Percentiles rank a stretch among this genome's conserved stretches.
Conservation (phyloP, 2,113 vertebrate species). For the Xiphophorus hellerii region DNA sequence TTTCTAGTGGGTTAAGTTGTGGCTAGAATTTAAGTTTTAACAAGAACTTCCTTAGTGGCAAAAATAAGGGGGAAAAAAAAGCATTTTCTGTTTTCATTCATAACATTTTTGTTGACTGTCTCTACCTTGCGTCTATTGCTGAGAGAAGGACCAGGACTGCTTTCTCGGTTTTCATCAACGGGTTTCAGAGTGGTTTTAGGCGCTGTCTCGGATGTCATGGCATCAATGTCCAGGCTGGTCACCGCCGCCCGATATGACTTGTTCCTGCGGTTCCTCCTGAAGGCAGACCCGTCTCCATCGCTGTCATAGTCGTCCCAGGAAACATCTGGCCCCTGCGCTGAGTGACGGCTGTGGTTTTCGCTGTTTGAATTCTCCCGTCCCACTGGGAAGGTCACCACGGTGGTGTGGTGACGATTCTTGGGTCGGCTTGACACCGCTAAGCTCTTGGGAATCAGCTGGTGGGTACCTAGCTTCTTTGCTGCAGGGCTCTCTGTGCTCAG, state of each 20-base stretch:
- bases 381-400: constrained; percentile 75
- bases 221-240: constrained; percentile 64
- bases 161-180: constrained; percentile 60
- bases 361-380: constrained; percentile 51
- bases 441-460: constrained; percentile 90
- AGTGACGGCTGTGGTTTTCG: constrained; percentile 32
- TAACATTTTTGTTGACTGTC: too few relatives aligned
- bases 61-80: neutral
- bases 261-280: constrained; percentile 88
- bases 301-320: constrained; percentile 82
- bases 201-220: neutral
- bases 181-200: constrained; percentile 67
- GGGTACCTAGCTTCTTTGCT: constrained; percentile 82
- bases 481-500: constrained; percentile 87
- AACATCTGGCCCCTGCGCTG: constrained; percentile 60
- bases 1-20: too few relatives aligned
- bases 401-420: constrained; percentile 85
- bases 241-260: constrained; percentile 91
- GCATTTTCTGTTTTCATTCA: neutral
- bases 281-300: constrained; percentile 51
- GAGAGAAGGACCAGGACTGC: constrained; percentile 41
- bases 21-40: too few relatives aligned
- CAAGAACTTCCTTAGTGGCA: neutral
- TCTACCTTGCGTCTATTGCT: constrained; percentile 69
- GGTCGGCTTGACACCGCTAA: constrained; percentile 82